phyloP scores from a whole-genome alignment of 2,888 invertebrate species.

The Serripes groenlandicus region DNA sequence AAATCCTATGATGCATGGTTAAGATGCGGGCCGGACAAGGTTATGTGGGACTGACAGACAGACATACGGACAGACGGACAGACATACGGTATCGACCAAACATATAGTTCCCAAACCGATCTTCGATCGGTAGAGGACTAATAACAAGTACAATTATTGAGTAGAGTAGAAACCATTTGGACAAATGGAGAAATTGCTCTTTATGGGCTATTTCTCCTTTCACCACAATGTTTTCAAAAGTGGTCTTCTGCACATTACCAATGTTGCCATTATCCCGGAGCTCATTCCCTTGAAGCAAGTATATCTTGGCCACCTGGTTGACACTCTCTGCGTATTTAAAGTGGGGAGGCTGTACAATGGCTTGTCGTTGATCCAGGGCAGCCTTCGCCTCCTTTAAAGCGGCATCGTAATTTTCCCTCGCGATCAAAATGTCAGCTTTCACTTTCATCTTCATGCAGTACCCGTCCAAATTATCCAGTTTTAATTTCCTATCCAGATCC shows the following conservation, averaged over 20 bases:
- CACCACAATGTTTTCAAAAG: no score
- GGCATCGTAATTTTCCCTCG: constrained; percentile 40
- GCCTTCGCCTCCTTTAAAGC: constrained; percentile 44
- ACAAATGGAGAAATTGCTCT: no score
- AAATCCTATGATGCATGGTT: no score
- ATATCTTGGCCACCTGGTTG: constrained; percentile 56
- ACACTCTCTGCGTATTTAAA: constrained; percentile 57
- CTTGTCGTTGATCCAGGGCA: constrained; percentile 41
- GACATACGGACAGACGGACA: background rate
- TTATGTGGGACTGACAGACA: background rate
- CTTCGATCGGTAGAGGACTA: no score
- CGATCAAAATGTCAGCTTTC: constrained; percentile 55
- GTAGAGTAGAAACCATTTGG: no score
- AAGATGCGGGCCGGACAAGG: no score
- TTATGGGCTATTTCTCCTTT: no score
- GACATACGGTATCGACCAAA: no score
- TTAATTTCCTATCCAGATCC: constrained; percentile 49
- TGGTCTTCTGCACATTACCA: no score
- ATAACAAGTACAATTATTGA: no score
- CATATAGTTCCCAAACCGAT: no score
- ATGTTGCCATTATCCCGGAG: constrained; percentile 24
- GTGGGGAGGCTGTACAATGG: constrained; percentile 59
- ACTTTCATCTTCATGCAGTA: constrained; percentile 41
- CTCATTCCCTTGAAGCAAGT: constrained; percentile 45
- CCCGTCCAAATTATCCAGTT: constrained; percentile 53